These are phyloP conservation scores for Damaliscus lunatus DNA, from an alignment of 2,113 vertebrate genomes.

Conservation along the genomic window DNA sequence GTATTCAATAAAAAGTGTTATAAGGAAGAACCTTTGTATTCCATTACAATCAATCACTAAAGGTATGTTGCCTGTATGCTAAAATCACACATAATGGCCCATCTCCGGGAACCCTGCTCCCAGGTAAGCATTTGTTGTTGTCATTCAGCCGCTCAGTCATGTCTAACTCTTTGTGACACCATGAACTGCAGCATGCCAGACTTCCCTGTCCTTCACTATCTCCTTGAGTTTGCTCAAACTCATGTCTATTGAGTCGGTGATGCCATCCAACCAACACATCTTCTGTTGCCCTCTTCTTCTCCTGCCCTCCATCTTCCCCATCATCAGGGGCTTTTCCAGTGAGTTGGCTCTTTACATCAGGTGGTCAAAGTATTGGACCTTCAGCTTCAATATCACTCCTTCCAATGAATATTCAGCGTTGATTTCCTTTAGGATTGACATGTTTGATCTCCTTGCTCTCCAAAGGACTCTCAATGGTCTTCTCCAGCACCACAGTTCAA, in stretches of 20 bases:
- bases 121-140: neutral
- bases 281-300: neutral
- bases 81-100: neutral
- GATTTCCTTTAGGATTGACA: neutral
- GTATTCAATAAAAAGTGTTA: neutral
- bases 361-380: neutral
- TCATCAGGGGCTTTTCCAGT: neutral
- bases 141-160: neutral
- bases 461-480: neutral
- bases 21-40: neutral
- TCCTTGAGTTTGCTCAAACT: neutral
- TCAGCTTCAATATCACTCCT: neutral
- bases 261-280: neutral
- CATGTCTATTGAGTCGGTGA: neutral
- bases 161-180: neutral
- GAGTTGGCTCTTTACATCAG: neutral
- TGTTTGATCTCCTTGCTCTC: neutral
- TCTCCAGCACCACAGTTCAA: neutral
- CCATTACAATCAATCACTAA: neutral
- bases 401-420: neutral
- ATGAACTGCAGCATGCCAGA: neutral
- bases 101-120: neutral
- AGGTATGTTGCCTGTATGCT: neutral
- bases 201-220: neutral
- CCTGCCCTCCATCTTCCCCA: neutral